Percentiles rank a stretch among this genome's conserved stretches.
phyloP scores from a whole-genome alignment of 2,888 invertebrate genomes.

The Molanna angustata region DNA sequence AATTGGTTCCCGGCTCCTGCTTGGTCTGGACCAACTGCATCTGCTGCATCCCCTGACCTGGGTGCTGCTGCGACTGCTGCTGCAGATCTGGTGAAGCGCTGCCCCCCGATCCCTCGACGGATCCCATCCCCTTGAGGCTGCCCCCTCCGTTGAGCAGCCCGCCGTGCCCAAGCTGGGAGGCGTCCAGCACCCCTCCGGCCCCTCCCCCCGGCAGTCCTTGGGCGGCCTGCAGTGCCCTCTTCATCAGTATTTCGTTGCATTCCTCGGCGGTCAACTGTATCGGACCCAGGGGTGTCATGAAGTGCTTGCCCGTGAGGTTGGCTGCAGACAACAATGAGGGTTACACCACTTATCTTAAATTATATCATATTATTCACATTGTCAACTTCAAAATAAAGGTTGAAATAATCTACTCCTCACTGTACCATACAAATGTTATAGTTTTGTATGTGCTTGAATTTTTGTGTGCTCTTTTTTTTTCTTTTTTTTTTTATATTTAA shows the following conservation, averaged over 20 bases:
- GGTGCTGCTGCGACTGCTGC: slow-evolving; percentile 41
- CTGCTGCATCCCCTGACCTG: slow-evolving; percentile 42
- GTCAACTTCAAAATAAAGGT: too few relatives aligned
- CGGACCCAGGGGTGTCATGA: slow-evolving; percentile 69
- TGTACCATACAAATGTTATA: too few relatives aligned
- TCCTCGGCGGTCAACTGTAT: slow-evolving; percentile 72
- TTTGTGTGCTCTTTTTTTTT: too few relatives aligned
- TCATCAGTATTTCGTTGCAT: slow-evolving; percentile 76
- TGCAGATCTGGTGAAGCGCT: slow-evolving; percentile 38
- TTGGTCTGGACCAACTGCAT: slow-evolving; percentile 55
- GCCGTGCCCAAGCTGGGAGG: slow-evolving; percentile 50
- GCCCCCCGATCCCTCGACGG: slow-evolving; percentile 29
- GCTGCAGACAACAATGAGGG: slow-evolving; percentile 9
- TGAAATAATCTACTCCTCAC: too few relatives aligned
- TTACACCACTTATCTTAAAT: too few relatives aligned
- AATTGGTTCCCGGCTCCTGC: slow-evolving; percentile 58
- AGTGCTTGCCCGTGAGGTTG: slow-evolving; percentile 55
- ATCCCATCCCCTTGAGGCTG: slow-evolving; percentile 46
- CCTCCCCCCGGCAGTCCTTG: slow-evolving; percentile 52
- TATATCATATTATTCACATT: too few relatives aligned
- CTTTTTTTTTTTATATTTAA: too few relatives aligned
- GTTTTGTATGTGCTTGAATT: too few relatives aligned
- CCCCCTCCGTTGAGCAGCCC: slow-evolving; percentile 51
- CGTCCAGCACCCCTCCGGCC: slow-evolving; percentile 46
- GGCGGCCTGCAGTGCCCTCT: slow-evolving; percentile 66